Base-by-base conservation (phyloP, 2,113 vertebrate genomes). In the Propithecus coquereli region DNA sequence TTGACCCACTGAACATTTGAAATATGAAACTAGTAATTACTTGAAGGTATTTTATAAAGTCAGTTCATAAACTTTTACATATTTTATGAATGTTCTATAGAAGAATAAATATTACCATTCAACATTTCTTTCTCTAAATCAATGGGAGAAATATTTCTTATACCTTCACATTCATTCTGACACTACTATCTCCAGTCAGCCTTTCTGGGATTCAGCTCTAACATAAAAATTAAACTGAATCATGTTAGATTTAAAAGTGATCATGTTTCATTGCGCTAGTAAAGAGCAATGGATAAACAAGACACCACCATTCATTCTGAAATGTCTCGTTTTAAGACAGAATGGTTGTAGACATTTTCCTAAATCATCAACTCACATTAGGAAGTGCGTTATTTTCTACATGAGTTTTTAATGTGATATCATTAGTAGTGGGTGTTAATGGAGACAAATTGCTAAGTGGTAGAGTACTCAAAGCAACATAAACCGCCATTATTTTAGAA, bases 21-120 rank as follows among this genome's bases (percentile, higher is more conserved):
- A 89, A 71, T 90, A 43, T 52, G 70, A 94, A 92, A 23, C 37
- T 25, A 57, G 8, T 92, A 92, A 86, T 96, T 81, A 74, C 13
- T 50, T 77, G 37, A 88, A 94, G 77, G 11, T 91, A 50, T 63
- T 96, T 93, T 80, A 76, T 30, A 82, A 61, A 89, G 40, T 61
- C 34, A 25, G 9, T 87, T 25, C 1, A 52, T 93, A 93, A 79
- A 52, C 30, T 43, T 87, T 87, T 81, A 22, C 17, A 40, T 94
- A 57, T 37, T 65, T 93, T 94, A 79, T 68, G 0, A 93, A 79
- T 54, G 0, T 94, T 85, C 22, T 84, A 94, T 32, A 65, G 30
- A 71, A 73, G 57, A 91, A 59, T 80, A 70, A 94, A 81, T 74
- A 52, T 27, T 76, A 18, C 8, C 43, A 70, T 81, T 80, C 52